These are phyloP conservation scores for Alectoris magna DNA, from an alignment of 2,797 vertebrate species.

Conservation along the genomic window DNA sequence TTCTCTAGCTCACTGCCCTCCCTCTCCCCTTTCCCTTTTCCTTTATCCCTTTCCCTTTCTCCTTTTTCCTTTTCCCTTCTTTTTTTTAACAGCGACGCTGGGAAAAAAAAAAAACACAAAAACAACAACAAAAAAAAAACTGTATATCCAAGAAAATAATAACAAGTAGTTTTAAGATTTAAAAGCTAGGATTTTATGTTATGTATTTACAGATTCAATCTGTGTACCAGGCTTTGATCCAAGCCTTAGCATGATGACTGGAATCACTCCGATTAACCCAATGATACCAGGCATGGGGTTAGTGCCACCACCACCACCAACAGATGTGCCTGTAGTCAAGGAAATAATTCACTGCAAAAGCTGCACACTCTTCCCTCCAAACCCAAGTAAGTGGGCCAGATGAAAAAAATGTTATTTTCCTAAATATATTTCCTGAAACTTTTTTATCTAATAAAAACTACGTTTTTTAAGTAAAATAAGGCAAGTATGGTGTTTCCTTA, in stretches of 20 bases:
- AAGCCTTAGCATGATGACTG: conserved; percentile 87
- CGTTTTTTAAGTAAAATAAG: rapidly evolving
- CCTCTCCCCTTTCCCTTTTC: neutral
- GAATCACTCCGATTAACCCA: conserved; percentile 91
- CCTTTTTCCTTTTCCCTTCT: neutral
- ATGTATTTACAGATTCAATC: conserved; percentile 87
- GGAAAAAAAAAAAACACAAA: neutral
- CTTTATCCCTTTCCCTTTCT: neutral
- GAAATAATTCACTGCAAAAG: conserved; percentile 97
- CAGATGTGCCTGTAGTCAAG: conserved; percentile 90
- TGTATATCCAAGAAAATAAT: conserved; percentile 8
- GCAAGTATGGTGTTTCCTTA: neutral
- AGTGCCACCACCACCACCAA: conserved; percentile 84
- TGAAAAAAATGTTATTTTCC: neutral
- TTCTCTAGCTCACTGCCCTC: neutral
- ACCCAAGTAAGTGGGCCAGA: conserved; percentile 89
- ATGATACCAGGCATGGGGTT: conserved; percentile 93
- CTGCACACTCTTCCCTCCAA: conserved; percentile 96
- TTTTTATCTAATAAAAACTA: neutral
- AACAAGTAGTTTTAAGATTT: conserved; percentile 28
- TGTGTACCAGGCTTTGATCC: conserved; percentile 94
- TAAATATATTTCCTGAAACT: neutral
- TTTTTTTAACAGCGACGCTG: neutral
- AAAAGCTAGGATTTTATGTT: conserved; percentile 54
- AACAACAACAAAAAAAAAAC: neutral